Base-by-base conservation (phyloP, 1,140 invertebrate genomes). In the Triops longicaudatus region DNA sequence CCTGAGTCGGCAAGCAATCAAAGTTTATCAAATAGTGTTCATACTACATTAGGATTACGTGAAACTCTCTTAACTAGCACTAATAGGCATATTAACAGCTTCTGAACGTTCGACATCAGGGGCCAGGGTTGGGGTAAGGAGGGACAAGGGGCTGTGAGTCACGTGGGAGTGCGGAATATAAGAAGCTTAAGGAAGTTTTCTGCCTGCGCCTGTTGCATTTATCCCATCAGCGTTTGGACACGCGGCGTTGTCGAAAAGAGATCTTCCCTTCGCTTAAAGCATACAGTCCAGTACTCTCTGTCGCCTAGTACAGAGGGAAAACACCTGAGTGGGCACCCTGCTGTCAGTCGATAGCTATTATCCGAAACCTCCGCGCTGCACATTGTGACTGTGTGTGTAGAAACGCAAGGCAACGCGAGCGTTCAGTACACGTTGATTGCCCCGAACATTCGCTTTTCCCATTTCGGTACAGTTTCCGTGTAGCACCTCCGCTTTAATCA, bases 121-220 rank as follows among this genome's bases (percentile, higher is more conserved):
- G 22, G n/a, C n/a, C n/a, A n/a, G 50, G 50, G 50, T 14, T 9
- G n/a, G 22, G 14, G 50, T 9, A 9, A 2, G 50, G 22, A 14
- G 9, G 14, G 50, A 63, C 14, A 22, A n/a, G 44, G 12, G 22
- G 14, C 5, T 12, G 12, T 14, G 44, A 22, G 50, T 63, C 50
- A 63, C 50, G 50, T 63, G 50, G n/a, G 3, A 17, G 22, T 22
- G 50, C 14, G 50, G 50, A 63, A 63, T 63, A 63, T 63, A 63
- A 63, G 50, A 63, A 63, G 50, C 50, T 63, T 17, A 7, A 22
- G 50, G 17, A 22, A 63, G 50, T 17, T 17, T n/a, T 22, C 17
- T 63, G 50, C 50, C 50, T 63, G 50, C 50, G 50, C 50, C 50
- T 63, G 50, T 63, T 63, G 50, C 50, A 63, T 63, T 63, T 17